Evolutionary conservation across 2,888 invertebrate genomes (phyloP), one percentile per base, ranked within the genome.

Genomic region (Athalia cordata): DNA sequence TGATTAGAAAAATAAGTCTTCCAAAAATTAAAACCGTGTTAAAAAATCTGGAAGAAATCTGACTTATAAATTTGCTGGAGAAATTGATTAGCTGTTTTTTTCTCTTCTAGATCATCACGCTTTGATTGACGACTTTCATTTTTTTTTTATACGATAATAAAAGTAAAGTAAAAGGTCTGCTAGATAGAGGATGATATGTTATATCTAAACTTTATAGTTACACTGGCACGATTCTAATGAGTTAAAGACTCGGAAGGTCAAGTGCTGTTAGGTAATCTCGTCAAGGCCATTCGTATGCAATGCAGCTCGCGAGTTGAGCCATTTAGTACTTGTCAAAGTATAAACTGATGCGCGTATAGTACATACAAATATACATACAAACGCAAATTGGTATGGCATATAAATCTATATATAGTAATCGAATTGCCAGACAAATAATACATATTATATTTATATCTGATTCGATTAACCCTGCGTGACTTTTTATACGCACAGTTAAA

Each of bases 331-430:
- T 29, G 29, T 29, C 29, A 29, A 29, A 29, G 29, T 29, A 29
- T 29, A 29, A 29, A 29, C 29, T 29, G 29, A 29, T 29, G 29
- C 29, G 29, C 29, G 29, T 29, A 29, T 29, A 29, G 29, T 29
- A 29, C 29, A 29, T n/a, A 45, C 8, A 13, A n/a, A 4, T 59
- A 6, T 45, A 64, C 29, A 29, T 29, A 29, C 43, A 9, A 29
- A 45, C 64, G 45, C 64, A 64, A 45, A 64, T 64, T 15, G 29
- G 11, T 64, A 62, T 62, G n/a, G 29, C 4, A 45, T 13, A 64
- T 45, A 64, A 64, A 64, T 64, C 43, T 45, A 64, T 64, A 64
- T 64, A 43, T 11, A 64, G 64, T 45, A 64, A 64, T 64, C 64
- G 45, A 64, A 64, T 64, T 11, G 11, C 11, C 7, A 9, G 52